Evolutionary conservation across 2,797 vertebrate species (phyloP).

Genomic region (Meriones psammophilus): DNA sequence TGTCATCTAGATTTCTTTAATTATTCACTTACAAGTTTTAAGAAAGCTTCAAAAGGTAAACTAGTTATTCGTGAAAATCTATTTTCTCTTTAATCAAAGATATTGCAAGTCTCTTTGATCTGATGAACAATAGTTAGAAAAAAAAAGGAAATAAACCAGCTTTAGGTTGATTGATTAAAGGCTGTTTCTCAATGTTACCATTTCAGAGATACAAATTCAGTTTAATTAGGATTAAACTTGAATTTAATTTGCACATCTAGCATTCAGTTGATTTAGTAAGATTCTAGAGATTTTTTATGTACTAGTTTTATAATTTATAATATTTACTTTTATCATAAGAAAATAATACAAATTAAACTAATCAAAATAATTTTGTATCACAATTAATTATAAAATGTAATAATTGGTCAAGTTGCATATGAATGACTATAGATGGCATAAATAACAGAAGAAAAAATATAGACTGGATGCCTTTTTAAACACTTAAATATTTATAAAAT

Average conservation of each 20-base stretch:
- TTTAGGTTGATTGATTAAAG: constrained; percentile 71
- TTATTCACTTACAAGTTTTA: constrained; percentile 75
- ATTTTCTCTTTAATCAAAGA: constrained; percentile 78
- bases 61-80: constrained; percentile 73
- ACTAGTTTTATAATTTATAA: not conserved
- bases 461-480: not conserved
- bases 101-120: constrained; percentile 78
- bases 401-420: not conserved
- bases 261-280: not conserved
- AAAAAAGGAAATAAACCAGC: constrained; percentile 50
- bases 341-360: not conserved
- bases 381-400: not conserved
- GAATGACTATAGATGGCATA: not conserved
- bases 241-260: constrained; percentile 35
- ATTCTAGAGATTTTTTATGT: not conserved
- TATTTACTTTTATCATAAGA: not conserved
- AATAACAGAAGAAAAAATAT: not conserved
- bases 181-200: constrained; percentile 12
- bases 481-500: constrained; percentile 31
- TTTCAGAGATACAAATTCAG: constrained; percentile 54
- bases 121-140: constrained; percentile 66
- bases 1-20: constrained; percentile 76
- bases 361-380: not conserved
- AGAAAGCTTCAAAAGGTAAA: constrained; percentile 80
- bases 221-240: constrained; percentile 68